These are phyloP conservation scores for Eulemur rubriventer DNA, from an alignment of 2,797 vertebrate genomes.

Conservation along the genomic window DNA sequence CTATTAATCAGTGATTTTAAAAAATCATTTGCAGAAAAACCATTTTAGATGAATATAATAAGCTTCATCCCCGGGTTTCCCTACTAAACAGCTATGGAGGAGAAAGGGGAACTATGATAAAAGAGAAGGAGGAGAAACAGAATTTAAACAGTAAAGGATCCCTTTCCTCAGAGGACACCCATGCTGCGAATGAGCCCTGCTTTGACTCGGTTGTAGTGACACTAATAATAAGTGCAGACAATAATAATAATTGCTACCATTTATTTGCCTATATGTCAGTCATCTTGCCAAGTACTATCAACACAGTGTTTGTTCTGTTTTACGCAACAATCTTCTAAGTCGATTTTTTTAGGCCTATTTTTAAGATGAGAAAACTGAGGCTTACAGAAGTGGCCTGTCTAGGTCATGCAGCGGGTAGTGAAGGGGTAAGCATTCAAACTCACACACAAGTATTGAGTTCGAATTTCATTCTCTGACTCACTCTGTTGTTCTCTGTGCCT, in stretches of 20 bases:
- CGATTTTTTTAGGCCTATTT: neutral
- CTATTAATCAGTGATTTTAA: neutral
- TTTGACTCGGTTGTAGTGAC: neutral
- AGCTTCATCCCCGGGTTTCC: neutral
- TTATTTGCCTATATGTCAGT: neutral
- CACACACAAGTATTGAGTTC: accelerated
- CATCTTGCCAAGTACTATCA: neutral
- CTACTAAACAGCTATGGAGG: neutral
- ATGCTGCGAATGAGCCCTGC: neutral
- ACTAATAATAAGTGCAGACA: neutral
- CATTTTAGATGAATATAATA: neutral
- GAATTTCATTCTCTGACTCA: accelerated
- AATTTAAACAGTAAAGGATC: neutral
- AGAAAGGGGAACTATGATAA: neutral
- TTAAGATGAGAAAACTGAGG: neutral
- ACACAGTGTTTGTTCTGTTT: neutral
- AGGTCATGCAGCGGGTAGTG: neutral
- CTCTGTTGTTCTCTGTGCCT: neutral
- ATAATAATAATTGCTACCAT: neutral
- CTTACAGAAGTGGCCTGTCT: neutral
- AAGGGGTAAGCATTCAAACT: neutral
- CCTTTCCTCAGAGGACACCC: neutral
- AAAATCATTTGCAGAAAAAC: neutral
- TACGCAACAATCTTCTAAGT: neutral
- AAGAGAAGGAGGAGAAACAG: neutral